These are phyloP conservation scores for Dusona sp. DNA, from an alignment of 2,888 invertebrate species.

Conservation along the genomic window DNA sequence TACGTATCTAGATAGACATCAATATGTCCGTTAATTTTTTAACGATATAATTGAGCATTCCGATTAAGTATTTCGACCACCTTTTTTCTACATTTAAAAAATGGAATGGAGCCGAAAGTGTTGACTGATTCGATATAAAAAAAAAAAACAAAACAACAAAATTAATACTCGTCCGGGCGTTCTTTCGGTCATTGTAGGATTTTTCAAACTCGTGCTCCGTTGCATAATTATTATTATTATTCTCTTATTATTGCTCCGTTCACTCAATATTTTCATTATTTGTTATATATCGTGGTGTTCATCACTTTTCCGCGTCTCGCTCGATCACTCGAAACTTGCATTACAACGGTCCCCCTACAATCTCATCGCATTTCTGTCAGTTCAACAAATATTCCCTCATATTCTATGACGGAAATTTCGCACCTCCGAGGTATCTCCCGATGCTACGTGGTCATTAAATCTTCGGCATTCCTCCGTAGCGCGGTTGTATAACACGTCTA, in stretches of 20 bases:
- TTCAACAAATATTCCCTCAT: not conserved
- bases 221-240: slow-evolving; percentile 7
- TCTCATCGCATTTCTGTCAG: not conserved
- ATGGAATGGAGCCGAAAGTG: not conserved
- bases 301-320: slow-evolving; percentile 9
- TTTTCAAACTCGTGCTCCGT: slow-evolving; percentile 15
- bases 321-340: slow-evolving; percentile 14
- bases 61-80: not conserved
- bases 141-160: not conserved
- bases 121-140: not conserved
- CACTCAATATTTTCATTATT: not conserved
- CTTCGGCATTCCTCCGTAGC: not conserved
- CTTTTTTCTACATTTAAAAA: not conserved
- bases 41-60: not conserved
- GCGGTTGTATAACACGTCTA: not conserved
- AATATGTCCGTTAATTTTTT: slow-evolving; percentile 7
- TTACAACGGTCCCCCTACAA: not conserved
- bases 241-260: not conserved
- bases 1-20: not conserved
- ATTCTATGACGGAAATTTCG: not conserved
- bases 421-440: not conserved
- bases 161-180: not conserved
- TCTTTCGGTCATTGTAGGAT: not conserved
- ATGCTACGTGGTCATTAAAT: not conserved
- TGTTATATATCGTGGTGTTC: not conserved